These are phyloP conservation scores for Penaeus indicus DNA, from an alignment of 1,140 invertebrate genomes.

Conservation along the genomic window DNA sequence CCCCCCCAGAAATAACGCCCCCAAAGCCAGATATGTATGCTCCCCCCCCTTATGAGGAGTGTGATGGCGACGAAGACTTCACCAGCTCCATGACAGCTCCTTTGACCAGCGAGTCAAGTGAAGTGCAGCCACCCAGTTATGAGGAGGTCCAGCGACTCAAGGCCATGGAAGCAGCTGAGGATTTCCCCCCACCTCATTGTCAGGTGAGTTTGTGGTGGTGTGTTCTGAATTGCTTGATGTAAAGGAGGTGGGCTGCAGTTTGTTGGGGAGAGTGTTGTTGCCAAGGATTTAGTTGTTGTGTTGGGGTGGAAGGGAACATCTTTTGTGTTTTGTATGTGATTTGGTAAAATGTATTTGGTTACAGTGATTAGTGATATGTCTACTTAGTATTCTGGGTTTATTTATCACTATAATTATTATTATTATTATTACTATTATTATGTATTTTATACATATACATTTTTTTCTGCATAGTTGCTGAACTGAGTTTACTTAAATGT, in stretches of 20 bases:
- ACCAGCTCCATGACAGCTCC: constrained; percentile 4
- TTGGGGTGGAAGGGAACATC: no score
- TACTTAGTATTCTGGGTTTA: neutral
- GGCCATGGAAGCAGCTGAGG: constrained; percentile 45
- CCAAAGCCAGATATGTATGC: constrained; percentile 55
- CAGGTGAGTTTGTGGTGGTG: neutral
- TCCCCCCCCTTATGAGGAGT: constrained; percentile 52
- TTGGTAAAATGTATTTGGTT: no score
- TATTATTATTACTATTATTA: neutral
- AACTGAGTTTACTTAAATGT: no score
- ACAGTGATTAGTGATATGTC: neutral
- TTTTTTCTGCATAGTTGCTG: no score
- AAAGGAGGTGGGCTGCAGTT: no score
- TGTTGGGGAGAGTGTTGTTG: no score
- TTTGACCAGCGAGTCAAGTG: constrained; percentile 15
- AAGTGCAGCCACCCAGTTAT: constrained; percentile 53
- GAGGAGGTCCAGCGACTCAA: constrained; percentile 53
- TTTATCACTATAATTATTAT: neutral
- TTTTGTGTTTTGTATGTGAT: no score
- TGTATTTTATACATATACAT: no score
- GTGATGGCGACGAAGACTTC: constrained; percentile 31
- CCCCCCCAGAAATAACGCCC: constrained; percentile 41
- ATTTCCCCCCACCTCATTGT: constrained; percentile 45
- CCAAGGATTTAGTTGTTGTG: no score
- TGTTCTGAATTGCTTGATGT: neutral